Base-by-base conservation (phyloP, 2,797 vertebrate species). In the Pseudotriccus pelzelni region DNA sequence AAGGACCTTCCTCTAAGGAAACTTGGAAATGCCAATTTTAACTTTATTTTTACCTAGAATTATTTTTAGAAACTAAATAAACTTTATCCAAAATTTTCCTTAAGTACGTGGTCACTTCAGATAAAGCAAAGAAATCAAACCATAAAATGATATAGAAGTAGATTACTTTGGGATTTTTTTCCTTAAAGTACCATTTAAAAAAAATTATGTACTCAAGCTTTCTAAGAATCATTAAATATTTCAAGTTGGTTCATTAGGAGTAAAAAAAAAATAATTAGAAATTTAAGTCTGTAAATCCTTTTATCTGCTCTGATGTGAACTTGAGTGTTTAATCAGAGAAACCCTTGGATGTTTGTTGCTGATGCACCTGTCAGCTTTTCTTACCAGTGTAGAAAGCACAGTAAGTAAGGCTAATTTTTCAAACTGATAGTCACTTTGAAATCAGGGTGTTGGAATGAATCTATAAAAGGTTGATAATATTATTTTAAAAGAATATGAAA, bases 171-270 rank as follows among this genome's bases (percentile, higher is more conserved):
- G n/a, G 18, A 55, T 1, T 44, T 39, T 76, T 83, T 89, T 64
- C 28, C 32, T 64, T 41, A 7, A 88, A 64, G 18, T 44, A 50
- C 30, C 11, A 22, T 89, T 93, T 30, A 81, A 94, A 81, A 94
- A 60, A 77, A 87, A 53, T 62, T 84, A 83, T 9, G 44, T 92
- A 82, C 41, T 46, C 67, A 69, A 93, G 74, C 89, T 93, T 96
- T 94, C 78, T 93, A 93, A 94, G 87, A 73, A 64, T 95, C 46
- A 90, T 96, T 97, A 97, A 97, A 97, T 96, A 97, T 97, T 97
- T 97, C 96, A 97, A 94, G 69, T 93, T 94, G 66, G 32, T 81
- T 95, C 76, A 84, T 94, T 91, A 94, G 5, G 34, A 86, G 68
- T 84, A 89, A 67, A 89, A 83, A 67, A 66, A 50, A 44, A 49